Percentiles rank a stretch among this genome's conserved stretches.
Evolutionary conservation across 2,888 invertebrate genomes (phyloP).

Genomic region (Julus scandinavius): DNA sequence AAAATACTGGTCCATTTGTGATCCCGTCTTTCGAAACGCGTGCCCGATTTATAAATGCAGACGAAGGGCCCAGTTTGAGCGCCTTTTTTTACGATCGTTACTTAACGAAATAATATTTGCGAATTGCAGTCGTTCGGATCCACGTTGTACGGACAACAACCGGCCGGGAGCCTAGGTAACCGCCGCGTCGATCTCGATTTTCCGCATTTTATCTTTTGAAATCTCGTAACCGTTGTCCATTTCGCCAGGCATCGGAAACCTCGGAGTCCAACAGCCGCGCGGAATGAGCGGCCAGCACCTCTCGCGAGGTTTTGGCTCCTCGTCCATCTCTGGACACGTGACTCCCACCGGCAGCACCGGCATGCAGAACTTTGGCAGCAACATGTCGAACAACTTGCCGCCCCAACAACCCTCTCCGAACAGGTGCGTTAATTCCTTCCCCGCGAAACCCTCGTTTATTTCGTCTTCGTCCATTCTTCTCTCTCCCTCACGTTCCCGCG

Average conservation of each 20-base stretch:
- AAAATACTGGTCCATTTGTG: too few species aligned
- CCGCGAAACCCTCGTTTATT: not conserved
- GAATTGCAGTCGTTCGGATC: slow-evolving; percentile 50
- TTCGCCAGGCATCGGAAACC: slow-evolving; percentile 82
- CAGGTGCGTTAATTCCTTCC: slow-evolving; percentile 61
- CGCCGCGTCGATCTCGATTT: not conserved
- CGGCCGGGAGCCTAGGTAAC: slow-evolving; percentile 37
- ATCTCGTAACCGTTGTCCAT: not conserved
- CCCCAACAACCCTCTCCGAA: slow-evolving; percentile 66
- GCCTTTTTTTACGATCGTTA: slow-evolving; percentile 29
- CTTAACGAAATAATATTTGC: not conserved
- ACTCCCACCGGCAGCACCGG: slow-evolving; percentile 73
- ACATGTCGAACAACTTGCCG: slow-evolving; percentile 66
- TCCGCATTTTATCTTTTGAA: not conserved
- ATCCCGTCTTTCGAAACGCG: too few species aligned
- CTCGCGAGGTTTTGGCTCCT: slow-evolving; percentile 74
- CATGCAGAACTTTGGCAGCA: slow-evolving; percentile 70
- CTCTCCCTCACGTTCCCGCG: not conserved
- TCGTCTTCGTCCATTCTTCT: not conserved
- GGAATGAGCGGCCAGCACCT: slow-evolving; percentile 78
- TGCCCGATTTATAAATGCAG: not conserved
- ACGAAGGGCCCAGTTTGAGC: not conserved
- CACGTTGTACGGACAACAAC: slow-evolving; percentile 50
- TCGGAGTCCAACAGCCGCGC: slow-evolving; percentile 90
- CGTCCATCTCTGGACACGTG: slow-evolving; percentile 79